phyloP scores from a whole-genome alignment of 2,113 vertebrate genomes.

The Micronisus gabar region DNA sequence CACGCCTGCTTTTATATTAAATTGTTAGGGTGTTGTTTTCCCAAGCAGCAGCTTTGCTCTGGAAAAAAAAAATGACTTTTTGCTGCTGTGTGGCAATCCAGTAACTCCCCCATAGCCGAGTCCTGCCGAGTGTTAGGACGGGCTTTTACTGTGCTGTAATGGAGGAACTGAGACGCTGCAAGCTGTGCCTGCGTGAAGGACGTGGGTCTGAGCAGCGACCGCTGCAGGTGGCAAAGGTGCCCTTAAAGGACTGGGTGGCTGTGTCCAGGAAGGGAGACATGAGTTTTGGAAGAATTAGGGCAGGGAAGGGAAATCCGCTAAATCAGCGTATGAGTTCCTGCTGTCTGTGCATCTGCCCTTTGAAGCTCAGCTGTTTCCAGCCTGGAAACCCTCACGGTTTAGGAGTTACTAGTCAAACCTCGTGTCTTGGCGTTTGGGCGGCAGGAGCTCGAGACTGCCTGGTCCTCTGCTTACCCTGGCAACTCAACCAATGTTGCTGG shows the following conservation, averaged over 20 bases:
- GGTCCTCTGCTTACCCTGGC: background rate
- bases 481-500: background rate
- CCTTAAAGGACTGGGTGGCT: background rate
- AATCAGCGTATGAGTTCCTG: background rate
- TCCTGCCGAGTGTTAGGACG: accelerated
- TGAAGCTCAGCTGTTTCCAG: background rate
- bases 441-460: background rate
- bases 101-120: background rate
- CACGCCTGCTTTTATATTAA: background rate
- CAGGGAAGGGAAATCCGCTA: background rate
- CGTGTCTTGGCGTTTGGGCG: background rate
- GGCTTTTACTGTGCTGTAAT: background rate
- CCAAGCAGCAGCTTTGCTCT: background rate
- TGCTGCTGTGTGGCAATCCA: background rate
- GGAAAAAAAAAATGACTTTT: background rate
- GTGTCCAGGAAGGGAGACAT: background rate
- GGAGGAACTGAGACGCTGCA: background rate
- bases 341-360: background rate
- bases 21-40: background rate
- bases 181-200: background rate
- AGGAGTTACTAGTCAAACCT: background rate
- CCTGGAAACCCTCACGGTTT: background rate
- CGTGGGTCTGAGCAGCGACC: background rate
- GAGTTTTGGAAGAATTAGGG: background rate
- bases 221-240: background rate